phyloP scores from a whole-genome alignment of 2,797 vertebrate genomes.

The Knipowitschia caucasica region DNA sequence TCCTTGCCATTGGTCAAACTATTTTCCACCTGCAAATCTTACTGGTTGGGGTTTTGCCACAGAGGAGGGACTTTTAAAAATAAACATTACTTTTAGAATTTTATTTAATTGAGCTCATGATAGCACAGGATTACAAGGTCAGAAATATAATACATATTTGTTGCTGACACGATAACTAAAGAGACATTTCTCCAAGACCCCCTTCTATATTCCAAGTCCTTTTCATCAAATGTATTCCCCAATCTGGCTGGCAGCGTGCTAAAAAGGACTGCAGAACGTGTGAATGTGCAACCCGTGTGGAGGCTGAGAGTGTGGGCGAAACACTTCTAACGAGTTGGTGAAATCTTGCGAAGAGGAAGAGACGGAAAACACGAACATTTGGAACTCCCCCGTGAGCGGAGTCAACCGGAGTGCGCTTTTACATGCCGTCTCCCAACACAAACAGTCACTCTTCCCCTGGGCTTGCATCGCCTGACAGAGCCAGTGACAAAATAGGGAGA shows the following conservation, averaged over 20 bases:
- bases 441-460: slow-evolving; percentile 26
- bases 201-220: too few relatives aligned
- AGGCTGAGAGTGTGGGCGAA: slow-evolving; percentile 11
- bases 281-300: slow-evolving; percentile 2
- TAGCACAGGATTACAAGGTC: too few relatives aligned
- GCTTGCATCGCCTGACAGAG: neutral
- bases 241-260: slow-evolving; percentile 8
- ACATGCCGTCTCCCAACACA: slow-evolving; percentile 22
- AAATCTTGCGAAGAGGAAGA: slow-evolving; percentile 43
- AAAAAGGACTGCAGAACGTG: slow-evolving; percentile 4
- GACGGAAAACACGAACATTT: slow-evolving; percentile 38
- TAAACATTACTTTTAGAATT: too few relatives aligned
- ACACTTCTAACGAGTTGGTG: slow-evolving; percentile 33
- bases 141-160: too few relatives aligned
- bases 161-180: too few relatives aligned
- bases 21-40: too few relatives aligned
- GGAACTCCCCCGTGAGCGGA: slow-evolving; percentile 39
- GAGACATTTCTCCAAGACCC: neutral
- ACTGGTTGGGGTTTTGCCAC: too few relatives aligned
- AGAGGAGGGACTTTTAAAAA: too few relatives aligned
- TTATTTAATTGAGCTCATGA: too few relatives aligned
- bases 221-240: slow-evolving; percentile 1
- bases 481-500: slow-evolving; percentile 13
- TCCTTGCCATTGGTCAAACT: too few relatives aligned
- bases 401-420: slow-evolving; percentile 43